Evolutionary conservation across 2,888 invertebrate species (phyloP).

Genomic region (Drosophila meridiana): DNA sequence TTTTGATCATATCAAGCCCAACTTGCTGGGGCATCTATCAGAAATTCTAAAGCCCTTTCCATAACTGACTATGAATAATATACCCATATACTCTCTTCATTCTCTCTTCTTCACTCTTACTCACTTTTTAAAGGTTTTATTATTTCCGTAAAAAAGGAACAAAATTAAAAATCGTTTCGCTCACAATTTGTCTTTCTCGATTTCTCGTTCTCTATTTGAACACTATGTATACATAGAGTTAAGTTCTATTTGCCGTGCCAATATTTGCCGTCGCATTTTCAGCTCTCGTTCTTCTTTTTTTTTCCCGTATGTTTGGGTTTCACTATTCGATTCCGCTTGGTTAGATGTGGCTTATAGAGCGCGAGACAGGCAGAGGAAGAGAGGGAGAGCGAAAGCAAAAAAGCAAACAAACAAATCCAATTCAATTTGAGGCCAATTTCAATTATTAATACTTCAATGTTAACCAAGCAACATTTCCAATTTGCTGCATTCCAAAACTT

Average conservation of each 20-base stretch:
- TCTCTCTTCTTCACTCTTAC: too few relatives aligned
- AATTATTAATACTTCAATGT: slow-evolving; percentile 41
- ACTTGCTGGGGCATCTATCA: too few relatives aligned
- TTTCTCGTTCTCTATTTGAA: not conserved
- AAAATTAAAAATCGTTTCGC: not conserved
- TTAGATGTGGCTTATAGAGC: slow-evolving; percentile 5
- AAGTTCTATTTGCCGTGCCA: slow-evolving; percentile 7
- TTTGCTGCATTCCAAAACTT: slow-evolving; percentile 38
- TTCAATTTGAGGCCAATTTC: slow-evolving; percentile 38
- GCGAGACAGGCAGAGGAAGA: not conserved
- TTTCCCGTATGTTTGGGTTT: slow-evolving; percentile 1
- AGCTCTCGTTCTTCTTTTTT: not conserved
- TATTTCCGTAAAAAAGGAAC: not conserved
- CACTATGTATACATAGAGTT: not conserved
- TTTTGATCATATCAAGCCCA: too few relatives aligned
- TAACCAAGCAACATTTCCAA: slow-evolving; percentile 24
- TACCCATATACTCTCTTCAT: not conserved
- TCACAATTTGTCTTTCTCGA: not conserved
- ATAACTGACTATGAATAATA: too few relatives aligned
- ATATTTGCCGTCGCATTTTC: slow-evolving; percentile 17
- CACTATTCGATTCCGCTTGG: slow-evolving; percentile 26
- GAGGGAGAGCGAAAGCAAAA: not conserved
- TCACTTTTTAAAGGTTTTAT: not conserved
- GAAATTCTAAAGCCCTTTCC: too few relatives aligned
- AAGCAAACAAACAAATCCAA: slow-evolving; percentile 35